Conservation (phyloP, 2,888 invertebrate genomes). For the Agrochola macilenta region DNA sequence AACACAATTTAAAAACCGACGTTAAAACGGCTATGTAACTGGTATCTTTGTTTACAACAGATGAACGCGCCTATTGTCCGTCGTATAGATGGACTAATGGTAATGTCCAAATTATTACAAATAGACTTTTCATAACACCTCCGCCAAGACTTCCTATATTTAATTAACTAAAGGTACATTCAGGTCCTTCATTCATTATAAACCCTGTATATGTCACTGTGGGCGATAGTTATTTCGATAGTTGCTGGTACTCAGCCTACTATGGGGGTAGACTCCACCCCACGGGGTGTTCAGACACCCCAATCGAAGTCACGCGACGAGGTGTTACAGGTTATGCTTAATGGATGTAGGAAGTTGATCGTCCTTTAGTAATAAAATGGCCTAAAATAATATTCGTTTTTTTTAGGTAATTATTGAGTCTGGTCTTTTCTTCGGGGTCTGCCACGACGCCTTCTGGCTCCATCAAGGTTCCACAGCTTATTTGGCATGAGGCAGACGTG, state of each 20-base stretch:
- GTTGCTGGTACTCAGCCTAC: too few species aligned
- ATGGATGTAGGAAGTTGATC: background rate
- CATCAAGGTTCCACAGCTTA: background rate
- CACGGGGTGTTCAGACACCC: background rate
- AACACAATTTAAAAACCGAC: too few species aligned
- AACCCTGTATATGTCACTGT: background rate
- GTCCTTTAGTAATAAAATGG: background rate
- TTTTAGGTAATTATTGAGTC: background rate
- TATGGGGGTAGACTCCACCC: background rate
- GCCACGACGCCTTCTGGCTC: background rate
- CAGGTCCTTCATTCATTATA: background rate
- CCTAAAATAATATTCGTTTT: background rate
- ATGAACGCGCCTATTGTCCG: too few species aligned
- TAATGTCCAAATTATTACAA: too few species aligned
- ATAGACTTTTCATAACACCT: too few species aligned
- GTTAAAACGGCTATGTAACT: too few species aligned
- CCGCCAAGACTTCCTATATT: too few species aligned
- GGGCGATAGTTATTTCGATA: constrained; percentile 22
- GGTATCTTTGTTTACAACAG: too few species aligned
- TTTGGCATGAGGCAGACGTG: background rate
- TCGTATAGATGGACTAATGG: too few species aligned
- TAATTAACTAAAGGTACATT: background rate
- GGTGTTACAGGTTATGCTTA: background rate
- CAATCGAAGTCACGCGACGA: constrained; percentile 11
- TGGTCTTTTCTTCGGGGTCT: background rate